Percentiles rank a stretch among this genome's conserved stretches.
These are phyloP conservation scores for Petrophora chlorosata DNA, from an alignment of 2,888 invertebrate species.

Conservation along the genomic window DNA sequence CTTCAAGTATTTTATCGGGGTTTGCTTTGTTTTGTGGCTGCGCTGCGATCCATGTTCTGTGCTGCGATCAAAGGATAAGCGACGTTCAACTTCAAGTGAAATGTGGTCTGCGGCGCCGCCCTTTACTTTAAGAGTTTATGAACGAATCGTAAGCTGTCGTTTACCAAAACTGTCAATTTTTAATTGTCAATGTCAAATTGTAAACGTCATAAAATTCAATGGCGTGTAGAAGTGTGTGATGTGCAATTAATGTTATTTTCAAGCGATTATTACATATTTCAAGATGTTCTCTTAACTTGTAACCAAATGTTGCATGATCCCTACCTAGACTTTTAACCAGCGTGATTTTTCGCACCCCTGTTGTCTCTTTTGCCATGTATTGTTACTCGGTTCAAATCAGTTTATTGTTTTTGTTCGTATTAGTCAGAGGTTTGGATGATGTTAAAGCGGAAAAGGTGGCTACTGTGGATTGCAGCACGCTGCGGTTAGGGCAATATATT, in stretches of 20 bases:
- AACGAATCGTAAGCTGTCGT: too few relatives aligned
- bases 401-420: slow-evolving; percentile 44
- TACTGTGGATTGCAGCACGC: slow-evolving; percentile 86
- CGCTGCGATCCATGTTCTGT: too few relatives aligned
- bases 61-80: too few relatives aligned
- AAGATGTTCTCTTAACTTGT: background rate
- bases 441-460: slow-evolving; percentile 53
- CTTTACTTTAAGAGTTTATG: too few relatives aligned
- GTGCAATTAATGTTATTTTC: background rate
- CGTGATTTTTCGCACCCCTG: background rate
- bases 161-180: too few relatives aligned
- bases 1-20: too few relatives aligned
- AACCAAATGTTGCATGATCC: slow-evolving; percentile 4
- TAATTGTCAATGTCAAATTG: too few relatives aligned
- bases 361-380: slow-evolving; percentile 14
- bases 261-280: background rate
- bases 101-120: too few relatives aligned
- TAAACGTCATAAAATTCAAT: too few relatives aligned
- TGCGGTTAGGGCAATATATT: slow-evolving; percentile 91
- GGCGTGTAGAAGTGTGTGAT: too few relatives aligned
- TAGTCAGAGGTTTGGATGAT: slow-evolving; percentile 60
- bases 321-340: background rate
- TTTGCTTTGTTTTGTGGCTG: too few relatives aligned
- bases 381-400: slow-evolving; percentile 28
- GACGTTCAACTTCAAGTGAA: too few relatives aligned